Conservation (phyloP, 2,888 invertebrate genomes). For the Gastrophysa polygoni region DNA sequence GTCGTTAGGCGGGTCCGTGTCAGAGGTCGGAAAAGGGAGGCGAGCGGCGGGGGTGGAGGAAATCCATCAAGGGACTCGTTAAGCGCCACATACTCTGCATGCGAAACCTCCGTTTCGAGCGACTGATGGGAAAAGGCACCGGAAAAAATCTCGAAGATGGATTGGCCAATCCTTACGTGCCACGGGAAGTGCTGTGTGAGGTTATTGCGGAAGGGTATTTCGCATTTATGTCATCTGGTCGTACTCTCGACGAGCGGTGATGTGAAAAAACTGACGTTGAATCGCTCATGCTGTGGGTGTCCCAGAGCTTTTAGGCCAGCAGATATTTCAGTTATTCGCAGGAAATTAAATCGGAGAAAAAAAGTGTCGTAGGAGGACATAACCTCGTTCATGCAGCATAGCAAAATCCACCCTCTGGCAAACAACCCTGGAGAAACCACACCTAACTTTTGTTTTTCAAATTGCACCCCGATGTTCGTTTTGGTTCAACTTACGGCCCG, state of each 20-base stretch:
- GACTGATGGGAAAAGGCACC: conserved; percentile 41
- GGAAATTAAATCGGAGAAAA: too few relatives aligned
- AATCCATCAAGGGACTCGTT: conserved; percentile 47
- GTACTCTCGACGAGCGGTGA: not conserved
- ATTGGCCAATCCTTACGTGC: conserved; percentile 49
- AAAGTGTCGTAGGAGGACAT: too few relatives aligned
- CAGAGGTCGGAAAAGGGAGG: conserved; percentile 9
- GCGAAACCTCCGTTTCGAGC: conserved; percentile 22
- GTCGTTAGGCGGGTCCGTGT: conserved; percentile 40
- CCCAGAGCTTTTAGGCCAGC: too few relatives aligned
- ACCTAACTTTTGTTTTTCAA: too few relatives aligned
- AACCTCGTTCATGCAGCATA: too few relatives aligned
- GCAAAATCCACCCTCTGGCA: too few relatives aligned
- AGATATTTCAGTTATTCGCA: too few relatives aligned
- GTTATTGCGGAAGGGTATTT: not conserved
- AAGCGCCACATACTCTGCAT: conserved; percentile 27
- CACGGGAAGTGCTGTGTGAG: conserved; percentile 34
- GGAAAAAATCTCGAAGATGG: conserved; percentile 48
- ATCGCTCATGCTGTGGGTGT: too few relatives aligned
- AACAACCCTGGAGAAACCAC: too few relatives aligned
- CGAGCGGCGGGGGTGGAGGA: conserved; percentile 17
- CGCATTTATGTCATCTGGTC: not conserved
- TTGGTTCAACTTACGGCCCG: too few relatives aligned
- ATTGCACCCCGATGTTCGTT: too few relatives aligned
- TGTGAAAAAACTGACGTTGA: not conserved